Evolutionary conservation across 2,888 invertebrate species (phyloP), one percentile per base, ranked within the genome.

Genomic region (Cosmorhoe ocellata): DNA sequence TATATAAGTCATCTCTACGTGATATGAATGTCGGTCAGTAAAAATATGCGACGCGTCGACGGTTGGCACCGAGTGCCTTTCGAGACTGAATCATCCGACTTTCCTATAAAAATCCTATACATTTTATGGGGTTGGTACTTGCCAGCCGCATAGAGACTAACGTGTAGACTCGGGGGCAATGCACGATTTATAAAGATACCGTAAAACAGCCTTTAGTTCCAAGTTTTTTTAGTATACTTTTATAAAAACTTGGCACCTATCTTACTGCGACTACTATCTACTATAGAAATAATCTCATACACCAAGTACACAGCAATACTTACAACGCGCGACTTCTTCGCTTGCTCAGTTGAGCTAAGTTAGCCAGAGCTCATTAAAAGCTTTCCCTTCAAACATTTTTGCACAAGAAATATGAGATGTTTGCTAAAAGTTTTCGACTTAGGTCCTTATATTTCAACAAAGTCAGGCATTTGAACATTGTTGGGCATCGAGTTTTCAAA

Each of bases 401-500:
- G 22, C 11, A 4, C n/a, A 24, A 45, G 36, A 37, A 47, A 47
- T 30, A 45, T 32, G 13, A 31, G 38, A 38, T 37, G 8, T 31
- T 26, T 45, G 37, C 24, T 13, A n/a, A 46, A 54, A 49, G 32
- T 54, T 53, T 49, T 9, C 27, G 11, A n/a, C 28, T 41, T 31
- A 51, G n/a, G n/a, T n/a, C n/a, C n/a, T n/a, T n/a, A n/a, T n/a
- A n/a, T n/a, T n/a, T n/a, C n/a, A n/a, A n/a, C n/a, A n/a, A n/a
- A 51, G 18, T 46, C 41, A 27, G 14, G 12, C 10, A 39, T 36
- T 47, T 30, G 34, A 31, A 36, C 36, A 43, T 34, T 49, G 40
- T 47, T 46, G 42, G 39, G 40, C 47, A 43, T 52, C 36, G 46
- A 46, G 47, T 51, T 54, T 55, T n/a, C n/a, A n/a, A n/a, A n/a